Percentiles rank a stretch among this genome's conserved stretches.
These are phyloP conservation scores for Pleuronectes platessa DNA, from an alignment of 2,113 vertebrate species.

Conservation along the genomic window DNA sequence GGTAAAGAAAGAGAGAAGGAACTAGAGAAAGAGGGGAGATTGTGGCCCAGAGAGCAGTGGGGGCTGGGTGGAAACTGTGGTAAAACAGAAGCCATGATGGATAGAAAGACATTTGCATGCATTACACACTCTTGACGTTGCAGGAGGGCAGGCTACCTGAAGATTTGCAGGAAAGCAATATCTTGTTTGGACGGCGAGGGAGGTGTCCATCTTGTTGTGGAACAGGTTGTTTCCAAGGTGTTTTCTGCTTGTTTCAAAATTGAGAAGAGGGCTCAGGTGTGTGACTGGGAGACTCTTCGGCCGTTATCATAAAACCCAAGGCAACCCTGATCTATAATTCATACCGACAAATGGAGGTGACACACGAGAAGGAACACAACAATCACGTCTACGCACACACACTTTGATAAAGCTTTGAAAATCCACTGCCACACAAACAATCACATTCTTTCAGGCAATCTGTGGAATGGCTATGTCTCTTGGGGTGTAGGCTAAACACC, in stretches of 20 bases:
- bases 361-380: conserved; percentile 48
- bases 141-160: conserved; percentile 20
- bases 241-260: conserved; percentile 34
- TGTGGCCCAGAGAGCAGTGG: conserved; percentile 12
- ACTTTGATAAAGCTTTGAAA: conserved; percentile 45
- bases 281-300: conserved; percentile 47
- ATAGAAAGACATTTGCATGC: conserved; percentile 52
- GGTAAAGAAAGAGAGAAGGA: conserved; percentile 18
- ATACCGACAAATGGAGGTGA: conserved; percentile 73
- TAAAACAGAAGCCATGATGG: conserved; percentile 25
- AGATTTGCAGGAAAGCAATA: conserved; percentile 18
- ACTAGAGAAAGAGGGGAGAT: background rate
- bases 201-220: conserved; percentile 11
- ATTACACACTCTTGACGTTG: conserved; percentile 23
- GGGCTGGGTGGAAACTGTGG: conserved; percentile 5
- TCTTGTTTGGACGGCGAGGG: conserved; percentile 17
- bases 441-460: conserved; percentile 65
- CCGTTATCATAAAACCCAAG: conserved; percentile 62
- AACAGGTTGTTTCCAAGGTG: conserved; percentile 44
- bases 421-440: conserved; percentile 40
- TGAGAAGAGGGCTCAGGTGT: conserved; percentile 68
- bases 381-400: conserved; percentile 6
- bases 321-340: conserved; percentile 76
- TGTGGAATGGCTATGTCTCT: conserved; percentile 66
- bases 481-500: conserved; percentile 69